These are phyloP conservation scores for Herpetotheres cachinnans DNA, from an alignment of 2,113 vertebrate species.

Conservation along the genomic window DNA sequence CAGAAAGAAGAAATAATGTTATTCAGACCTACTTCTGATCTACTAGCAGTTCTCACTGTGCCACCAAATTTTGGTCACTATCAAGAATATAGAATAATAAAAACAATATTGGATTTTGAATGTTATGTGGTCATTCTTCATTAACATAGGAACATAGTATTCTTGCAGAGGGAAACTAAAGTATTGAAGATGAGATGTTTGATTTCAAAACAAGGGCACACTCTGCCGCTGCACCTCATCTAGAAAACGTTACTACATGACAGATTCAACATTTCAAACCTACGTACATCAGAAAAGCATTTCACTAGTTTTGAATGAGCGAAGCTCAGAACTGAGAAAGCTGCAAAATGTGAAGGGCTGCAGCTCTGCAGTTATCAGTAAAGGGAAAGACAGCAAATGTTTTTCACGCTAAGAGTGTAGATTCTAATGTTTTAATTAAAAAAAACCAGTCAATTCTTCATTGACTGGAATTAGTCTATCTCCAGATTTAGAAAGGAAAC, in stretches of 20 bases:
- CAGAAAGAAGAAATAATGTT: not conserved
- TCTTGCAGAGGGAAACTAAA: not conserved
- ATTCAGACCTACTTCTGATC: not conserved
- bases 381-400: fast-evolving
- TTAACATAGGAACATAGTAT: not conserved
- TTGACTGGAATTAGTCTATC: not conserved
- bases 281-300: not conserved
- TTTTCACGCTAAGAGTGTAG: not conserved
- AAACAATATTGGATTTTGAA: not conserved
- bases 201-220: not conserved
- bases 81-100: not conserved
- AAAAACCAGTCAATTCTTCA: not conserved
- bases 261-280: not conserved
- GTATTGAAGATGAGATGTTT: not conserved
- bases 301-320: not conserved
- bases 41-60: not conserved
- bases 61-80: not conserved
- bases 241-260: not conserved
- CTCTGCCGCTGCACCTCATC: not conserved
- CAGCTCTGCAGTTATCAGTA: not conserved
- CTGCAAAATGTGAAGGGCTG: not conserved
- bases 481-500: not conserved
- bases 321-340: not conserved
- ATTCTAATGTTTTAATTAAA: not conserved
- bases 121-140: not conserved